These are phyloP conservation scores for Peromyscus polionotus DNA, from an alignment of 2,113 vertebrate species.

Conservation along the genomic window DNA sequence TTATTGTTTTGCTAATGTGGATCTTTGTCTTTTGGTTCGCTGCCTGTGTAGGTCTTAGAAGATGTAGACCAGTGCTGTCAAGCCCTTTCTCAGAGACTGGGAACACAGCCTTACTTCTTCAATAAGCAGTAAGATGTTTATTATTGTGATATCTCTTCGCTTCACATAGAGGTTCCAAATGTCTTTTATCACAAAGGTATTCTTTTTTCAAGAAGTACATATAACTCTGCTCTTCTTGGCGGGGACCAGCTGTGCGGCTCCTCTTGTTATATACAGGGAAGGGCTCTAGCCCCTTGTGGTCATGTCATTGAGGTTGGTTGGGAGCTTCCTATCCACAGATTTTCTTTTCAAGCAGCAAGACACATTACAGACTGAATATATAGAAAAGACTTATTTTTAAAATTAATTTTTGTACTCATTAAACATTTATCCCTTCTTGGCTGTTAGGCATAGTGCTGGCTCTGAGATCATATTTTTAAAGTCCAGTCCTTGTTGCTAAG, in stretches of 20 bases:
- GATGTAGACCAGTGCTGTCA: slow-evolving; percentile 97
- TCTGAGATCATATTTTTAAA: slow-evolving; percentile 46
- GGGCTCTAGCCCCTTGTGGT: background rate
- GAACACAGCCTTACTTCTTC: slow-evolving; percentile 96
- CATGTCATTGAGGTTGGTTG: too few relatives aligned
- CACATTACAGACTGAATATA: background rate
- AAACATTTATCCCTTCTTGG: slow-evolving; percentile 29
- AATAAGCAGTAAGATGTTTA: slow-evolving; percentile 94
- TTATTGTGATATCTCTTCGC: background rate
- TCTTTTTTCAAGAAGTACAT: slow-evolving; percentile 48
- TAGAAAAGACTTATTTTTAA: slow-evolving; percentile 11
- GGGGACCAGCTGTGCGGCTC: background rate
- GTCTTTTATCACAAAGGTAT: slow-evolving; percentile 32
- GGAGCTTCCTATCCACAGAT: background rate
- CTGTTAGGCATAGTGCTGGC: background rate
- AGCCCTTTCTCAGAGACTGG: slow-evolving; percentile 96
- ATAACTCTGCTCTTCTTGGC: background rate
- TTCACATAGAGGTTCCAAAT: slow-evolving; percentile 15
- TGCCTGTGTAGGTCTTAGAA: slow-evolving; percentile 93
- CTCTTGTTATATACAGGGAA: background rate
- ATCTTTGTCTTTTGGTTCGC: slow-evolving; percentile 70
- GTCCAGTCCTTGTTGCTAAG: background rate
- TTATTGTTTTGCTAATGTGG: slow-evolving; percentile 65
- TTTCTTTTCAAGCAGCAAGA: too few relatives aligned
- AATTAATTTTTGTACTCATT: slow-evolving; percentile 44